Evolutionary conservation across 2,113 vertebrate genomes (phyloP), one percentile per base, ranked within the genome.

Genomic region (Mugil cephalus): DNA sequence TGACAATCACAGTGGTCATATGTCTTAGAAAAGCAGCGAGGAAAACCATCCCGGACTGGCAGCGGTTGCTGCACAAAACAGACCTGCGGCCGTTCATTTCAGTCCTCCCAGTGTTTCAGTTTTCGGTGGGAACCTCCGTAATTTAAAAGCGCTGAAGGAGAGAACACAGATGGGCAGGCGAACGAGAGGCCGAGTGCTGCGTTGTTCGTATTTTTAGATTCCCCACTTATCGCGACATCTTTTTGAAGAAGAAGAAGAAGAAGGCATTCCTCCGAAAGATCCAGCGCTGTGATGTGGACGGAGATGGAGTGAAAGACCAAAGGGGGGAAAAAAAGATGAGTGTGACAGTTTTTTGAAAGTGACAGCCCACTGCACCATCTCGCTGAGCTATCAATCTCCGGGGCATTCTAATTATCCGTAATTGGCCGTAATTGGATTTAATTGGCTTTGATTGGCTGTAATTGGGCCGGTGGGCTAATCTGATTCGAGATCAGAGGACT

Each of bases 361-460:
- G 91, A 91, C 85, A 86, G 86, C 36, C 71, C 12, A 30, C 74
- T 66, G 85, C 84, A 59, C 65, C 87, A 83, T 89, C 90, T 85
- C 76, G 60, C 70, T 3, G 60, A 74, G 71, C 89, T 89, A 89
- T 89, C 88, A 90, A 93, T 90, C 90, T 89, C 88, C 15, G 30
- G 79, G 81, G 79, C 87, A 84, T 87, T 88, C 74, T 89, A 88
- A 92, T 91, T 89, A 75, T 75, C 72, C 77, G 74, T 90, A 91
- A 93, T 90, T 92, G 87, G 52, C 54, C 17, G 73, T 91, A 92
- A 92, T 90, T 91, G 72, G 53, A 67, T 88, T 86, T 86, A 89
- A 91, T 91, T 90, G 87, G 36, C 83, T 89, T 30, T 91, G 89
- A 92, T 93, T 93, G 86, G 81, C 80, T 85, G 82, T 93, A 93